These are phyloP conservation scores for Proctacanthus coquilletti DNA, from an alignment of 1,140 invertebrate species.

Conservation along the genomic window DNA sequence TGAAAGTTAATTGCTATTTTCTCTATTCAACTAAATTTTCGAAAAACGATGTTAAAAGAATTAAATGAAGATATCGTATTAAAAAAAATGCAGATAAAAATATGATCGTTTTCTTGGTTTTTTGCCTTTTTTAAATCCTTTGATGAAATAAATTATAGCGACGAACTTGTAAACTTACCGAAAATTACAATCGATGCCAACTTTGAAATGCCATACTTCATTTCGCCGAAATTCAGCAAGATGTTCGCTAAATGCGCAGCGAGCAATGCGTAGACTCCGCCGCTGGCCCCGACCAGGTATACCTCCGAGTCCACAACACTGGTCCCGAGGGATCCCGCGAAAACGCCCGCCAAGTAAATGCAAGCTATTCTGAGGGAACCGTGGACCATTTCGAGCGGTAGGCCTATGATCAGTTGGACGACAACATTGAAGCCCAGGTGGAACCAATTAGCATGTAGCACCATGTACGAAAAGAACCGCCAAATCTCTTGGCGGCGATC, in stretches of 20 bases:
- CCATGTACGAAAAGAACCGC: constrained; percentile 88
- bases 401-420: constrained; percentile 76
- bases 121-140: too few species aligned
- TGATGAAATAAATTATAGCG: too few species aligned
- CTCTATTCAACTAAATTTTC: too few species aligned
- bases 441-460: constrained; percentile 90
- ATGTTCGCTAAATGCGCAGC: constrained; percentile 89
- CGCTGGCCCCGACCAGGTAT: constrained; percentile 84
- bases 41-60: too few species aligned
- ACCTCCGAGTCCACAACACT: constrained; percentile 89
- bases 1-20: too few species aligned
- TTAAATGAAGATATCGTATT: too few species aligned
- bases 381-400: constrained; percentile 91
- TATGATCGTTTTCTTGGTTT: too few species aligned
- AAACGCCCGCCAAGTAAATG: constrained; percentile 85
- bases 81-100: too few species aligned
- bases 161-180: too few species aligned
- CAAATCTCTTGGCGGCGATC: constrained; percentile 81
- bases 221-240: constrained; percentile 86
- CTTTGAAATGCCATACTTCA: constrained; percentile 82
- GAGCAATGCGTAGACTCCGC: constrained; percentile 83
- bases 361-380: constrained; percentile 71
- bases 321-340: constrained; percentile 79
- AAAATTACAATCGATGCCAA: constrained; percentile 81
- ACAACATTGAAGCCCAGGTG: constrained; percentile 89